Evolutionary conservation across 2,888 invertebrate genomes (phyloP).

Genomic region (Pseudococcus jackbeardsleyi): DNA sequence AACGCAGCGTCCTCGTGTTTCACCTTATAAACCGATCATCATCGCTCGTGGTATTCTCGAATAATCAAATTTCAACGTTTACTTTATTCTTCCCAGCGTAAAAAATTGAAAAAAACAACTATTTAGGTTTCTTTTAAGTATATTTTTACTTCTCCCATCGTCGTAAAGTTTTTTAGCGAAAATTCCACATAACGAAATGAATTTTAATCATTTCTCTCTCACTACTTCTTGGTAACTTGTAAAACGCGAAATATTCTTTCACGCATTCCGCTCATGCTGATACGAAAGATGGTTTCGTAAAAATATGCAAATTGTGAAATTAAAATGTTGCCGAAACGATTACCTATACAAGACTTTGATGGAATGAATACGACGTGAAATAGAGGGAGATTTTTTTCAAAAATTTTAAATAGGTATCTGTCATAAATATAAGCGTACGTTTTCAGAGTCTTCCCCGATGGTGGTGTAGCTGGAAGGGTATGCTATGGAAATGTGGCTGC

Average conservation of each 20-base stretch:
- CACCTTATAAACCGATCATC: not conserved
- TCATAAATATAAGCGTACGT: not conserved
- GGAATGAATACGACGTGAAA: not conserved
- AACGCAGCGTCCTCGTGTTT: not conserved
- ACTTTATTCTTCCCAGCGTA: not conserved
- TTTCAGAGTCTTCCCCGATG: not conserved
- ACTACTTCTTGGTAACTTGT: not conserved
- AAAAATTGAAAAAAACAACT: not conserved
- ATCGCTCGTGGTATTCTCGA: not conserved
- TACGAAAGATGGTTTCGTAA: not conserved
- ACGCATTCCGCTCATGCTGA: not conserved
- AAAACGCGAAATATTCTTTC: constrained; percentile 14
- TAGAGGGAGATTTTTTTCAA: not conserved
- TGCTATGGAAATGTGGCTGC: not conserved
- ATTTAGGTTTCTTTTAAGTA: not conserved
- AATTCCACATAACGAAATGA: not conserved
- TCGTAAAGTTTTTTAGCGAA: not conserved
- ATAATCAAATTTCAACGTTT: constrained; percentile 17
- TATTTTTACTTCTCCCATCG: not conserved
- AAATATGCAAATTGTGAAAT: constrained; percentile 8
- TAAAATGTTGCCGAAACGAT: constrained; percentile 8
- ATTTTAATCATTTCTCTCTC: not conserved
- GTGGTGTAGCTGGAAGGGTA: no score
- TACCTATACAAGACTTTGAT: constrained; percentile 3
- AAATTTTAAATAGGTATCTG: constrained; percentile 11